Evolutionary conservation across 2,888 invertebrate species (phyloP).

Genomic region (Drosophila neonasuta): DNA sequence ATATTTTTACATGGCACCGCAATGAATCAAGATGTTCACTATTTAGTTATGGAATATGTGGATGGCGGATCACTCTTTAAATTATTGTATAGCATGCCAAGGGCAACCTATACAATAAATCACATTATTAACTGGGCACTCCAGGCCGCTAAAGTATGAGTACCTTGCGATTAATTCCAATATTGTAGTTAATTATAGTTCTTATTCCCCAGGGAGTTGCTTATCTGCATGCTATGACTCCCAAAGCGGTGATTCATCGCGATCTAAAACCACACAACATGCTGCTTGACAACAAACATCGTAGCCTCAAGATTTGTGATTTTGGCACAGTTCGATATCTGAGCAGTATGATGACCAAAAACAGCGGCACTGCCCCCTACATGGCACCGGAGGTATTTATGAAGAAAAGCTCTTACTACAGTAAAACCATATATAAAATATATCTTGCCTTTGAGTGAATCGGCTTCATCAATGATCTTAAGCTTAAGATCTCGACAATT

Average conservation of each 20-base stretch:
- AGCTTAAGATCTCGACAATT: no score
- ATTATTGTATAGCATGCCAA: conserved; percentile 14
- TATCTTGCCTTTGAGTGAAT: no score
- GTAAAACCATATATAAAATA: background rate
- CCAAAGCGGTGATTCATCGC: conserved; percentile 50
- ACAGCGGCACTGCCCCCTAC: conserved; percentile 42
- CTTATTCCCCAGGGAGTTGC: conserved; percentile 35
- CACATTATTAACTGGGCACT: conserved; percentile 48
- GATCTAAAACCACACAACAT: conserved; percentile 47
- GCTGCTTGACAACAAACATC: conserved; percentile 17
- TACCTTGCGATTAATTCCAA: background rate
- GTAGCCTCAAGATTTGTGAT: conserved; percentile 44
- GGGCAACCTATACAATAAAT: conserved; percentile 11
- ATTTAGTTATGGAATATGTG: conserved; percentile 49
- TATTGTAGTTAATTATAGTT: background rate
- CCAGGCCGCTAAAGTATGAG: conserved; percentile 47
- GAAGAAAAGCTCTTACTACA: background rate
- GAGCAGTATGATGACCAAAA: conserved; percentile 27
- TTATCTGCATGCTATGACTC: conserved; percentile 39
- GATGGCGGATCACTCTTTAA: conserved; percentile 48
- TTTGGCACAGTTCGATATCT: conserved; percentile 37
- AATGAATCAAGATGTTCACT: fast-evolving
- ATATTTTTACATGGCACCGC: conserved; percentile 44
- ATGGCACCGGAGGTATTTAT: conserved; percentile 58
- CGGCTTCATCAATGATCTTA: no score